Evolutionary conservation across 2,113 vertebrate species (phyloP).

Genomic region (Cynocephalus volans): DNA sequence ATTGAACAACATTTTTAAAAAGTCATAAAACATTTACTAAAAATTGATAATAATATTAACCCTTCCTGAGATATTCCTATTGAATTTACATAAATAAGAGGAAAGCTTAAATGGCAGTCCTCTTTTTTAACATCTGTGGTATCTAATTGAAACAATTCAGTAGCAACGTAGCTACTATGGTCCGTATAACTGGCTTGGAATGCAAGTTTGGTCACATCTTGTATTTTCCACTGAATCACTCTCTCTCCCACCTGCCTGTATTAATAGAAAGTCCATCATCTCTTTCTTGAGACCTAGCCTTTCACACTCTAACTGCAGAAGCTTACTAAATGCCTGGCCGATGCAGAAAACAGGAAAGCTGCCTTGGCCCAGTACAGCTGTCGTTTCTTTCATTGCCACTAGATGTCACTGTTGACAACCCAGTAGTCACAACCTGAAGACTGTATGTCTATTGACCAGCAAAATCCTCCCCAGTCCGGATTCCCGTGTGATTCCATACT

Average conservation of each 20-base stretch:
- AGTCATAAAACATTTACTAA: slow-evolving; percentile 40
- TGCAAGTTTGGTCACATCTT: neutral
- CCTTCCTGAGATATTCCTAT: neutral
- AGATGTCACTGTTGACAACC: neutral
- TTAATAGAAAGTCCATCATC: neutral
- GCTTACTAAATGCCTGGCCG: neutral
- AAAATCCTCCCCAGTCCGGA: neutral
- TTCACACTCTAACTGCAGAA: neutral
- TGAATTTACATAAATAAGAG: slow-evolving; percentile 28
- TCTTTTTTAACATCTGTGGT: neutral
- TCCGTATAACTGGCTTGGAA: neutral
- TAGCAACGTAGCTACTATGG: neutral
- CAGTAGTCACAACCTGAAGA: neutral
- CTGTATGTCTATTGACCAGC: too few species aligned
- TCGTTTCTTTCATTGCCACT: neutral
- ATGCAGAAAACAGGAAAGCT: neutral
- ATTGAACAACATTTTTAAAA: neutral
- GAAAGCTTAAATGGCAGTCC: neutral
- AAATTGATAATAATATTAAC: neutral
- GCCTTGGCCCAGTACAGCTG: neutral
- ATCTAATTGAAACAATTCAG: slow-evolving; percentile 27
- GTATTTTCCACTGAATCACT: neutral
- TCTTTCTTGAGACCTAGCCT: neutral
- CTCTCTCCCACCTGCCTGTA: neutral
- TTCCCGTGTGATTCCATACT: neutral